These are phyloP conservation scores for Bovichtus variegatus DNA, from an alignment of 2,797 vertebrate genomes.

Conservation along the genomic window DNA sequence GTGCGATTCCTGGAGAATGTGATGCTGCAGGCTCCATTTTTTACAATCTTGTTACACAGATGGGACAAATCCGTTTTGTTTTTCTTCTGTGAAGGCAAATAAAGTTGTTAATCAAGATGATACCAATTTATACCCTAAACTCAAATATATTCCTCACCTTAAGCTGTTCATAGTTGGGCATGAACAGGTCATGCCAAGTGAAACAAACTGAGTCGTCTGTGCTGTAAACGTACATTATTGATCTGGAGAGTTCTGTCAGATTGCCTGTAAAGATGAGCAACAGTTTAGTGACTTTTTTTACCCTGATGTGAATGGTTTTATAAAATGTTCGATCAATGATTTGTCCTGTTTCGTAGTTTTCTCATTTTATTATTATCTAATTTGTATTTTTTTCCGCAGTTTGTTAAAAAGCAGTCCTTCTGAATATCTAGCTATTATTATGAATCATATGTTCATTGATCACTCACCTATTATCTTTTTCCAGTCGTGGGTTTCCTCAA, in stretches of 20 bases:
- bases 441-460: background rate
- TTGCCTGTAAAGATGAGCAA: background rate
- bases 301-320: background rate
- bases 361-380: background rate
- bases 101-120: background rate
- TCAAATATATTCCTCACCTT: slow-evolving; percentile 9
- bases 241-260: rapidly evolving
- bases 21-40: background rate
- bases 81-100: background rate
- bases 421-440: background rate
- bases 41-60: background rate
- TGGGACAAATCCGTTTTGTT: background rate
- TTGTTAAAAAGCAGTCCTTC: background rate
- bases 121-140: background rate
- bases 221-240: background rate
- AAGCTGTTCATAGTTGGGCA: background rate
- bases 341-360: background rate
- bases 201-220: rapidly evolving
- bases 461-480: background rate
- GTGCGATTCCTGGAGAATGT: background rate
- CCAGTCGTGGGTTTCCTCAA: rapidly evolving
- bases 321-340: background rate
- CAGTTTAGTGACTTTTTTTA: background rate
- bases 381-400: background rate
- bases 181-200: background rate